Conservation (phyloP, 2,113 vertebrate species). For the Rynchops niger region DNA sequence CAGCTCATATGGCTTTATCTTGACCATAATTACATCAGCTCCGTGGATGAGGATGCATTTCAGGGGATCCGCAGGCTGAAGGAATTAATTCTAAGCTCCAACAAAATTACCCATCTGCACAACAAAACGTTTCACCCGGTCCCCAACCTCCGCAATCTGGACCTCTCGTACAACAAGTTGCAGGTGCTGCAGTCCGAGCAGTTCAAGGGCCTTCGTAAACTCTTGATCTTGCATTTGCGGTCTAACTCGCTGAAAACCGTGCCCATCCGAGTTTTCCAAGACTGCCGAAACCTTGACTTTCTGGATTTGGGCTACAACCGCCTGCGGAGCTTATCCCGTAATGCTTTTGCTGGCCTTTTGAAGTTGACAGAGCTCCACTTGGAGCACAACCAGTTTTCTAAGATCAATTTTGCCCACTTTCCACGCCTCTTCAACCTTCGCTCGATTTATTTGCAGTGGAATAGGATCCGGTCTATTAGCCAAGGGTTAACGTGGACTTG, state of each 20-base stretch:
- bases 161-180: slow-evolving; percentile 96
- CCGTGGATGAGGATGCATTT: slow-evolving; percentile 90
- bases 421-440: slow-evolving; percentile 93
- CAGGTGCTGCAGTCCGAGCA: slow-evolving; percentile 88
- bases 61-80: slow-evolving; percentile 93
- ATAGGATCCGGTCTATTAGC: slow-evolving; percentile 89
- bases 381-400: slow-evolving; percentile 98
- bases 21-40: slow-evolving; percentile 94
- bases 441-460: slow-evolving; percentile 95
- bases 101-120: slow-evolving; percentile 89
- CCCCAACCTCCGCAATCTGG: slow-evolving; percentile 95
- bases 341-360: slow-evolving; percentile 92
- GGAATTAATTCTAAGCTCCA: slow-evolving; percentile 96
- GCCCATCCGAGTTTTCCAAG: slow-evolving; percentile 92
- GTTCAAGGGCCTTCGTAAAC: slow-evolving; percentile 91
- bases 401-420: slow-evolving; percentile 95
- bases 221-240: slow-evolving; percentile 91
- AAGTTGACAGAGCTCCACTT: slow-evolving; percentile 94
- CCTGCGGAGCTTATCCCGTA: slow-evolving; percentile 91
- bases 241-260: slow-evolving; percentile 93
- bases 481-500: slow-evolving; percentile 95
- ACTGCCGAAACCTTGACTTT: slow-evolving; percentile 96
- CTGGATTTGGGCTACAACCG: slow-evolving; percentile 96
- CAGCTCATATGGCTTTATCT: slow-evolving; percentile 98
- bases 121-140: slow-evolving; percentile 93